These are phyloP conservation scores for Ophioninae sp. DNA, from an alignment of 2,888 invertebrate genomes.

Conservation along the genomic window DNA sequence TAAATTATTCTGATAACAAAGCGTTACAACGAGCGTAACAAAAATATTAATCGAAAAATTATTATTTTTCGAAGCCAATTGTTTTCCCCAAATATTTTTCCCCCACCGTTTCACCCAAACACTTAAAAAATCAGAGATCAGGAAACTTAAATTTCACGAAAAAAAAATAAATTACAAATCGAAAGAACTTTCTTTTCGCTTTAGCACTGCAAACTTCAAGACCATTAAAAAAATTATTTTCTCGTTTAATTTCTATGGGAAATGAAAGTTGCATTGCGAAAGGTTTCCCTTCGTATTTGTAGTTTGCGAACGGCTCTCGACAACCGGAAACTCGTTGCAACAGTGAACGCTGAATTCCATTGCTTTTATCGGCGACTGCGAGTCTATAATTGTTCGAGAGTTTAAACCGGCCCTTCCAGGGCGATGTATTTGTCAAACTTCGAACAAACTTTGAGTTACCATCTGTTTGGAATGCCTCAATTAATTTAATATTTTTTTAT, in stretches of 20 bases:
- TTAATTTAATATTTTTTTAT: neutral
- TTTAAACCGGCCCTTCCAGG: neutral
- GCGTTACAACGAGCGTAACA: neutral
- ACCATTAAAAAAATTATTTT: neutral
- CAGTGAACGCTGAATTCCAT: neutral
- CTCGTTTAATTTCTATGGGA: neutral
- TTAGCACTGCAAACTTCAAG: neutral
- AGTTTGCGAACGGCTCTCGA: neutral
- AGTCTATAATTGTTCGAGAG: neutral
- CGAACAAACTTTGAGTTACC: neutral
- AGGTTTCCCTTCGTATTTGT: neutral
- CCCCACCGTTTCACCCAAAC: neutral
- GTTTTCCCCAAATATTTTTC: neutral
- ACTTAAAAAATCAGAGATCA: neutral
- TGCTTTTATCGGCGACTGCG: neutral
- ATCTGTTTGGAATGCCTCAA: neutral
- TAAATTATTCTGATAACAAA: too few relatives aligned
- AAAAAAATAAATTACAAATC: neutral
- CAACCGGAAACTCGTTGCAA: neutral
- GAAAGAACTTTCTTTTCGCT: neutral
- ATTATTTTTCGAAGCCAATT: neutral
- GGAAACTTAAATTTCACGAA: neutral
- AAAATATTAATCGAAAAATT: neutral
- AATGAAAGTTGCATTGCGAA: neutral
- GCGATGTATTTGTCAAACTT: neutral